Conservation (phyloP, 2,888 invertebrate species). For the Melinopterus prodromus region DNA sequence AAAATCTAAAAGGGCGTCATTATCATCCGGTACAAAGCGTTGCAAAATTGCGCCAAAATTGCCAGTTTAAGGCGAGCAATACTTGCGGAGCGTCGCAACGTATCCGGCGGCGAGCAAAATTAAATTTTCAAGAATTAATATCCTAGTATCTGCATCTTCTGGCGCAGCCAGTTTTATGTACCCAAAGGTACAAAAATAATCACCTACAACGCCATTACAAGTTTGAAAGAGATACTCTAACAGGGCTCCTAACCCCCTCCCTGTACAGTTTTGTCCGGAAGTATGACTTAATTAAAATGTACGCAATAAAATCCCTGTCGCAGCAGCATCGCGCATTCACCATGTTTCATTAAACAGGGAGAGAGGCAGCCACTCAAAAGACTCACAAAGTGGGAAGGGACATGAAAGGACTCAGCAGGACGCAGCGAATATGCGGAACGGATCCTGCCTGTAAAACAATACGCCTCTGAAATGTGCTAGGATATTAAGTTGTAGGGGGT, state of each 20-base stretch:
- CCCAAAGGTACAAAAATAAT: neutral
- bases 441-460: neutral
- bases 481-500: neutral
- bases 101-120: neutral
- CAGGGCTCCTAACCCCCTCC: neutral
- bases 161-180: neutral
- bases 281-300: conserved; percentile 4
- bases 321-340: conserved; percentile 9
- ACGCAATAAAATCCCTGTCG: conserved; percentile 4
- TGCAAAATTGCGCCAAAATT: neutral
- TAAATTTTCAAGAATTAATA: neutral
- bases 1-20: too few species aligned
- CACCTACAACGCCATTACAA: neutral
- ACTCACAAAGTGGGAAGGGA: conserved; percentile 12
- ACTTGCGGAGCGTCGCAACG: neutral
- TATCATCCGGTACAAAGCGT: too few species aligned
- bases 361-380: conserved; percentile 22
- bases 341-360: conserved; percentile 25
- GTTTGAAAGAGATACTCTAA: conserved; percentile 4
- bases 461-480: neutral
- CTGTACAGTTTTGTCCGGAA: neutral
- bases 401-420: neutral
- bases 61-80: neutral
- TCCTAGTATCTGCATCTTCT: neutral
- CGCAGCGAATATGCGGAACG: neutral